Base-by-base conservation (phyloP, 1,140 invertebrate species). In the Cherax destructor region DNA sequence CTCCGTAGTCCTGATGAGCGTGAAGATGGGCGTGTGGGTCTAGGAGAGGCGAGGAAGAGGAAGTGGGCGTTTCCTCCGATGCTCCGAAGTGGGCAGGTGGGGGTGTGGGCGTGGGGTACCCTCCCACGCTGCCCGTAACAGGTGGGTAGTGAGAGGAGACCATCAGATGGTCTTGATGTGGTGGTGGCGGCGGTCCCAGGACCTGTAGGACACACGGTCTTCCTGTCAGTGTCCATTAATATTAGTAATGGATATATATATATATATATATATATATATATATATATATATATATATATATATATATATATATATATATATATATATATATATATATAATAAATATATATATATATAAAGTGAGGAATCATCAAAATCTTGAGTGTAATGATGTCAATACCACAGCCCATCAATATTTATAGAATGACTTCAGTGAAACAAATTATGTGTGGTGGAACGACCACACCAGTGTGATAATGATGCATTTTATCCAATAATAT, bases 1-100 rank as follows among this genome's bases (percentile, higher is more conserved):
- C 72, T 5, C 79, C 85, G 56, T 87, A 87, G 85, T 87, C 85
- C 16, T 21, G 16, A 13, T 21, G 81, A 47, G 41, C 30, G 59
- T 65, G 59, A 49, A 83, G 59, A 41, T 83, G 80, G 30, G 81
- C 81, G 30, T 87, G 74, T 4, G 50, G 85, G n/a, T 87, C 85
- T 18, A 87, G 50, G 76, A 78, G 85, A 49, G 85, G 85, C 47
- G 85, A 87, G 85, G 84, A 87, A 1, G 76, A 78, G 18, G 49
- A 24, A n/a, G 52, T 21, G 24, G 77, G 30, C 3, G 30, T n/a
- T 4, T 77, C 72, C 1, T 16, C 85, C 0, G 69, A 74, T 9
- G n/a, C 56, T 21, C 78, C 3, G 69, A 78, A 78, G 49, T 87
- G 85, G 13, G 52, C 9, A 9, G 52, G 52, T 13, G 52, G 52